Base-by-base conservation (phyloP, 2,797 vertebrate species). In the Pseudomugil tenellus region DNA sequence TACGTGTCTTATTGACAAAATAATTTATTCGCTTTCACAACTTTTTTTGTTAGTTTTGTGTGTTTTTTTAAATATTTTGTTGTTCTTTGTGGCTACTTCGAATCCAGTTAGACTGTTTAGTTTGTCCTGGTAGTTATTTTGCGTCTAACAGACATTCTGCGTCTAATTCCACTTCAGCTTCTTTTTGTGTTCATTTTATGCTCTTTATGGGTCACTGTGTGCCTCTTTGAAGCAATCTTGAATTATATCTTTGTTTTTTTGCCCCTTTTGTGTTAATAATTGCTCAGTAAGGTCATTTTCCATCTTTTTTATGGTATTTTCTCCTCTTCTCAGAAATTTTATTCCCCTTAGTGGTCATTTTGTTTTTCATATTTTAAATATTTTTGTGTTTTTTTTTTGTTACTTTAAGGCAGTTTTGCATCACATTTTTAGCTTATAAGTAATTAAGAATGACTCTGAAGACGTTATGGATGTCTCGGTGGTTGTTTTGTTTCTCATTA, bases 1-100 rank as follows among this genome's bases (percentile, higher is more conserved):
- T n/a, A 63, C 25, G n/a, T n/a, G 41, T 46, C 41, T n/a, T n/a
- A 46, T 41, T 46, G 19, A 46, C n/a, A n/a, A 41, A 41, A 41
- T 9, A 39, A 17, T 39, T 9, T 25, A 3, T 51, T n/a, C n/a
- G n/a, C n/a, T n/a, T n/a, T n/a, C n/a, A n/a, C n/a, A n/a, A n/a
- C n/a, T n/a, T 32, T 13, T 7, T 31, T 57, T 4, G 55, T 5
- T 1, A 1, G 26, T 31, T 29, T n/a, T 11, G 10, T 32, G 16
- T n/a, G 19, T 32, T 35, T 14, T 4, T 21, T 1, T 19, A 8
- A 28, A 11, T 1, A n/a, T 41, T 58, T 37, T n/a, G n/a, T 31
- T 3, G 17, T 26, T 53, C 51, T 28, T 12, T 39, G 9, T 32
- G 1, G 54, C 6, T 0, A 2, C 41, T 46, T 34, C 46, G 0